These are phyloP conservation scores for Willisornis vidua DNA, from an alignment of 2,113 vertebrate species.

Conservation along the genomic window DNA sequence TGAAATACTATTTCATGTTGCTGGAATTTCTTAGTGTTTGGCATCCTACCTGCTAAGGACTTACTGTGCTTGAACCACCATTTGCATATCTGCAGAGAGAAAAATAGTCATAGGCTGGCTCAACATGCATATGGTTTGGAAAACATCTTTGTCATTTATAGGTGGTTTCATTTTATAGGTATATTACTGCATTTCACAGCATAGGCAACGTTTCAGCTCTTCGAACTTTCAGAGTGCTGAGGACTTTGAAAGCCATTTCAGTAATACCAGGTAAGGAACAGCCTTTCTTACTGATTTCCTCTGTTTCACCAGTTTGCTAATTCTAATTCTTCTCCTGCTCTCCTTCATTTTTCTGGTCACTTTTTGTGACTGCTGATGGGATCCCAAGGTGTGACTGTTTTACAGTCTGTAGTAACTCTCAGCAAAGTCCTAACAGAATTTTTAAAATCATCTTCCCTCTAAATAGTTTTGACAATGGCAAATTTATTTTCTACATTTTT, in stretches of 20 bases:
- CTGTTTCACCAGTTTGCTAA: not conserved
- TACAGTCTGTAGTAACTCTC: not conserved
- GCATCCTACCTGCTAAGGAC: not conserved
- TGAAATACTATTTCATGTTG: not conserved
- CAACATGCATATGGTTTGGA: not conserved
- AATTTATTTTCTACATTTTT: not conserved
- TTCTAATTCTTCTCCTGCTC: not conserved
- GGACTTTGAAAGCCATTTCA: slow-evolving; percentile 92
- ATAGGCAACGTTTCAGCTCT: slow-evolving; percentile 78
- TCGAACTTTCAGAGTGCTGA: slow-evolving; percentile 88
- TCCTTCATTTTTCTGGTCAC: not conserved
- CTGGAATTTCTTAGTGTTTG: not conserved
- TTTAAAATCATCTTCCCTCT: not conserved
- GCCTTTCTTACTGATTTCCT: not conserved
- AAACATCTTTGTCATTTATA: not conserved
- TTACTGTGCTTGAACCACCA: not conserved
- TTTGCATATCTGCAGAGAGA: not conserved
- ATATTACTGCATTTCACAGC: not conserved
- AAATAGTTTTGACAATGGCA: not conserved
- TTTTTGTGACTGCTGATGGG: not conserved
- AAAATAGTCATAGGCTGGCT: not conserved
- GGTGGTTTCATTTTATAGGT: slow-evolving; percentile 33
- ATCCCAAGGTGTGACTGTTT: not conserved
- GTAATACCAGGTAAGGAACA: slow-evolving; percentile 90
- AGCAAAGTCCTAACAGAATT: not conserved